Evolutionary conservation across 2,113 vertebrate genomes (phyloP), one percentile per base, ranked within the genome.

Genomic region (Trogon surrucura): DNA sequence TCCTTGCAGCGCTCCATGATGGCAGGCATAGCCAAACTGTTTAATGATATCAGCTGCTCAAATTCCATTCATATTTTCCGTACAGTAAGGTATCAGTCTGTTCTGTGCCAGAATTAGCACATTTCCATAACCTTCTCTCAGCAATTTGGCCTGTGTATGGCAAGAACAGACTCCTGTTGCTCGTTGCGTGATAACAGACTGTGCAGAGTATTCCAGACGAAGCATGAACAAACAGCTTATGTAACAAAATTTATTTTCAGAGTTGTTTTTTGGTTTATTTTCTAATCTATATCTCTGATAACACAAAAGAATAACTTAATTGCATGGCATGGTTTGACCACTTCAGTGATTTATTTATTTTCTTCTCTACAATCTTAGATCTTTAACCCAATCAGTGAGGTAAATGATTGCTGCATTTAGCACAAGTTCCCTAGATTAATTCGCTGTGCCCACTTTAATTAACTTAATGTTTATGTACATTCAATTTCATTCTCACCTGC

Each of bases 381-480:
- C 89, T 91, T 96, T 91, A 97, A 95, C 72, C 85, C 91, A 75
- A 95, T 87, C 61, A 80, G 56, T 53, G 73, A 93, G 51, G 22
- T 92, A 82, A 97, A 95, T 92, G 69, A 96, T 77, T 90, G 36
- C 65, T 95, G 79, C 70, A 70, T 85, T 96, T 85, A 87, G 73
- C 61, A 96, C 54, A 89, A 80, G 96, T 89, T 90, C 91, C 54
- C 82, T 61, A 82, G 85, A 95, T 86, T 84, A 96, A 84, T 80
- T 93, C 27, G 80, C 62, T 90, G 73, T 66, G 81, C 56, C 75
- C 34, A 84, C 74, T 93, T 61, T 81, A 97, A 96, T 94, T 95
- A 91, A 91, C 58, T 92, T 93, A 90, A 88, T 21, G 51, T 71
- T 88, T 96, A 56, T 88, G 38, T 90, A 93, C 79, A 71, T 11